These are phyloP conservation scores for Podarcis raffonei DNA, from an alignment of 2,113 vertebrate genomes.

Conservation along the genomic window DNA sequence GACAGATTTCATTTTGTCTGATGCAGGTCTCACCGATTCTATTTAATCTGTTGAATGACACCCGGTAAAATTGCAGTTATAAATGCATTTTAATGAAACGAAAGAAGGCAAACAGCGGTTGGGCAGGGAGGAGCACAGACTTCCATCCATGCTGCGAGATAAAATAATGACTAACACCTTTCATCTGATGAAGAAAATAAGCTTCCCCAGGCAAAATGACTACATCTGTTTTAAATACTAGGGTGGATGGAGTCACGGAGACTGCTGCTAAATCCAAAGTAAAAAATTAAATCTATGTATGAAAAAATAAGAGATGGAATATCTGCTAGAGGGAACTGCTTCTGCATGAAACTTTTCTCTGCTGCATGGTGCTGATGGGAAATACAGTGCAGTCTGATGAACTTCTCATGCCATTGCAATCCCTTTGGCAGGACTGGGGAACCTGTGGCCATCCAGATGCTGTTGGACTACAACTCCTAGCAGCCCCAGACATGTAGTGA, in stretches of 20 bases:
- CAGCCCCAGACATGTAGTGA: no score
- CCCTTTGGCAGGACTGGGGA: no score
- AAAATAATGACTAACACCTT: neutral
- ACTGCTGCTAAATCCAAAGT: neutral
- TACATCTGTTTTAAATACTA: conserved; percentile 6
- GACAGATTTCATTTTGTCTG: conserved; percentile 26
- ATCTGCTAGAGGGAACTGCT: neutral
- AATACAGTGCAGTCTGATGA: neutral
- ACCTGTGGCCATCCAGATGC: no score
- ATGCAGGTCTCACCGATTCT: neutral
- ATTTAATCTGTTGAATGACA: conserved; percentile 25
- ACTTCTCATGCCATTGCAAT: no score
- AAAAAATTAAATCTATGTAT: neutral
- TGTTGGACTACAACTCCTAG: no score
- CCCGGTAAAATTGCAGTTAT: neutral
- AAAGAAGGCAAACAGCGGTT: neutral
- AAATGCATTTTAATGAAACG: neutral
- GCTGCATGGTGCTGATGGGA: neutral
- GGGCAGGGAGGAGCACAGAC: neutral
- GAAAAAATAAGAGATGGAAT: neutral
- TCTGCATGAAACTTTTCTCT: neutral
- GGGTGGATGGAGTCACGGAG: neutral
- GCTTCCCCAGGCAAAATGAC: neutral
- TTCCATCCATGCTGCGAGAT: neutral
- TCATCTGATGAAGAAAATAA: neutral